These are phyloP conservation scores for Synergus laeviventris DNA, from an alignment of 2,888 invertebrate species.

Conservation along the genomic window DNA sequence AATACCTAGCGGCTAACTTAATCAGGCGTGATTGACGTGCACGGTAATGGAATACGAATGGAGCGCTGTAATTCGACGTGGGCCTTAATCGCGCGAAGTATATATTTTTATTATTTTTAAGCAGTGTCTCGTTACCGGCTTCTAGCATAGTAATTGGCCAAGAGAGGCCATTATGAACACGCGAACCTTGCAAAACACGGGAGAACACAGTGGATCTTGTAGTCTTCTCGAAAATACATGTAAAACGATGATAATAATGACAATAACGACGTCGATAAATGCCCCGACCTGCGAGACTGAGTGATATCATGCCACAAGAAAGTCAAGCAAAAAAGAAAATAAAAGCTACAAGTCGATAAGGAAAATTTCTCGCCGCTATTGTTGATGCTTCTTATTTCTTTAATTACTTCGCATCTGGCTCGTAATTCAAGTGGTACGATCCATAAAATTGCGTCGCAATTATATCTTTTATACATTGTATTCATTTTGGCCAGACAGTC, in stretches of 20 bases:
- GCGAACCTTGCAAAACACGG: slow-evolving; percentile 39
- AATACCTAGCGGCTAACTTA: slow-evolving; percentile 22
- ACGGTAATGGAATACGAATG: slow-evolving; percentile 37
- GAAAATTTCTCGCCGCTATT: neutral
- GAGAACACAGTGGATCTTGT: slow-evolving; percentile 22
- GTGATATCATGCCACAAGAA: slow-evolving; percentile 25
- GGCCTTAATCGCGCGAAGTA: slow-evolving; percentile 35
- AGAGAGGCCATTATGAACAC: slow-evolving; percentile 31
- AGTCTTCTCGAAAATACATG: slow-evolving; percentile 22
- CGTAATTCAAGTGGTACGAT: slow-evolving; percentile 5
- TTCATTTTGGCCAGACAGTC: neutral
- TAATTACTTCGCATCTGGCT: slow-evolving; percentile 13
- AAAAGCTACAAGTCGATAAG: slow-evolving; percentile 9
- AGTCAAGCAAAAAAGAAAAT: neutral
- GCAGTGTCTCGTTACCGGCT: slow-evolving; percentile 37
- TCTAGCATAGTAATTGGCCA: slow-evolving; percentile 39
- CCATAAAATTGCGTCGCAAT: slow-evolving; percentile 5
- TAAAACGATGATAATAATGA: slow-evolving; percentile 37
- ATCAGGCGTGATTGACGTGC: slow-evolving; percentile 33
- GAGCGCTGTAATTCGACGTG: slow-evolving; percentile 30
- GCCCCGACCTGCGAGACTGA: slow-evolving; percentile 22
- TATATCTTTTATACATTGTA: slow-evolving; percentile 4
- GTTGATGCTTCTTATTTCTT: slow-evolving; percentile 10
- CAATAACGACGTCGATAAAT: slow-evolving; percentile 33
- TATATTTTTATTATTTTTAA: slow-evolving; percentile 39